Percentiles rank a stretch among this genome's conserved stretches.
Evolutionary conservation across 2,113 vertebrate genomes (phyloP).

Genomic region (Melanocharis versteri): DNA sequence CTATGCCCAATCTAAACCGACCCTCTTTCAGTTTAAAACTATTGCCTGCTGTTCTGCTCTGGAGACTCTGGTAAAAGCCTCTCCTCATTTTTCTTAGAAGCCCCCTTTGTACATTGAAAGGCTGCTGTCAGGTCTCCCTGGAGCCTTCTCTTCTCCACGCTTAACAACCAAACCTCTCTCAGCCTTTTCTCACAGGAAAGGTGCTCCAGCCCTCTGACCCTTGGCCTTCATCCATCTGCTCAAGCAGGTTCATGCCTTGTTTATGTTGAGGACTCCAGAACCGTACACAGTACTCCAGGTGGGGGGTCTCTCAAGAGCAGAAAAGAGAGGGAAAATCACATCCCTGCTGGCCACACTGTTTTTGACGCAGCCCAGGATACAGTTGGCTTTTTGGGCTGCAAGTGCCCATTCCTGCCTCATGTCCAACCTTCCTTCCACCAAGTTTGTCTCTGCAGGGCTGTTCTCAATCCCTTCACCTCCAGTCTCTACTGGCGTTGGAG

Average conservation of each 20-base stretch:
- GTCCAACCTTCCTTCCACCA: neutral
- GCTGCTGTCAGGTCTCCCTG: neutral
- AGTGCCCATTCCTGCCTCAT: accelerated
- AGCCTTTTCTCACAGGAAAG: neutral
- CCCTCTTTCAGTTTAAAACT: neutral
- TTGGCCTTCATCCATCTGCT: neutral
- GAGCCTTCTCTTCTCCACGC: neutral
- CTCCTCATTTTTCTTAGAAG: neutral
- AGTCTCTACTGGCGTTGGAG: accelerated
- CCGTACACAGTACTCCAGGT: neutral
- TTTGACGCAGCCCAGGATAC: neutral
- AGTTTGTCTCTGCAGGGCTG: neutral
- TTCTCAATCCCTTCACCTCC: neutral
- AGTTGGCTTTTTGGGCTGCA: neutral
- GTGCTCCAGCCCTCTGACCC: neutral
- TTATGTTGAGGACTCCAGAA: neutral
- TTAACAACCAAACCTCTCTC: neutral
- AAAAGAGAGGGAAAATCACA: neutral
- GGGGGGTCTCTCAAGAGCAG: neutral
- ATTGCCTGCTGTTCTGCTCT: neutral
- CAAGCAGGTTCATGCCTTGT: neutral
- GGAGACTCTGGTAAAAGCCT: neutral
- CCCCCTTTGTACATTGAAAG: neutral
- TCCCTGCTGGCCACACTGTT: neutral
- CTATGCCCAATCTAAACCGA: neutral